These are phyloP conservation scores for Microtus ochrogaster DNA, from an alignment of 2,113 vertebrate species.

Conservation along the genomic window DNA sequence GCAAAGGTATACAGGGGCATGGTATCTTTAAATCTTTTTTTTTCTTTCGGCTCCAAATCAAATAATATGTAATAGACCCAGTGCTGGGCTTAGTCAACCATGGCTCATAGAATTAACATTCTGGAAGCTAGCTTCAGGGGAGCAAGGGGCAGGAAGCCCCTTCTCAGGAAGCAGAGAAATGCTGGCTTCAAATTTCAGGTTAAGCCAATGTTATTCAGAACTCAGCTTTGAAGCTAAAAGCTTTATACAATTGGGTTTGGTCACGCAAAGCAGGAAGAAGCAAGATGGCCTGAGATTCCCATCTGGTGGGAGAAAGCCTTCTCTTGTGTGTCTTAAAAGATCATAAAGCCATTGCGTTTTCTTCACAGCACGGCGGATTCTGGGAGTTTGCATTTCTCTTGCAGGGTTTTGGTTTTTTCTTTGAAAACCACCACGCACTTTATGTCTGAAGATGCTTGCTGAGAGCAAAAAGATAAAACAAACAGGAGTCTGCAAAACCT, in stretches of 20 bases:
- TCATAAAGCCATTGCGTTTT: conserved; percentile 4
- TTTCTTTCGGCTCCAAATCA: conserved; percentile 81
- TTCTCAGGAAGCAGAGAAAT: conserved; percentile 76
- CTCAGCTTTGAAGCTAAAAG: conserved; percentile 80
- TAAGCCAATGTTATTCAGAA: conserved; percentile 85
- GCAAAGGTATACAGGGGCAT: conserved; percentile 62
- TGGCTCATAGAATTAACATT: conserved; percentile 86
- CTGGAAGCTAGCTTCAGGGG: conserved; percentile 83
- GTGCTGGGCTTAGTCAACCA: conserved; percentile 86
- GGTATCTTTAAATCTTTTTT: conserved; percentile 81
- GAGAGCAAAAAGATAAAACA: conserved; percentile 54
- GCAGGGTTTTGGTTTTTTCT: conserved; percentile 68
- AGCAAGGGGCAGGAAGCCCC: conserved; percentile 81
- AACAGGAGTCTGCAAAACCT: conserved; percentile 64
- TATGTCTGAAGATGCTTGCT: conserved; percentile 58
- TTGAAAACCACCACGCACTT: conserved; percentile 70
- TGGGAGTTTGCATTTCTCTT: conserved; percentile 63
- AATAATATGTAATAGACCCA: conserved; percentile 85
- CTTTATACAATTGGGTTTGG: conserved; percentile 76
- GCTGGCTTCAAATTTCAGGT: conserved; percentile 85
- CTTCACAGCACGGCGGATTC: conserved; percentile 52
- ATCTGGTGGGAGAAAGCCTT: conserved; percentile 71
- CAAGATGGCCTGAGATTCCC: conserved; percentile 72
- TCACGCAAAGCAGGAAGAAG: conserved; percentile 72
- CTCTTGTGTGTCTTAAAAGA: conserved; percentile 74